Conservation (phyloP, 1,140 invertebrate genomes). For the Papilio dardanus region DNA sequence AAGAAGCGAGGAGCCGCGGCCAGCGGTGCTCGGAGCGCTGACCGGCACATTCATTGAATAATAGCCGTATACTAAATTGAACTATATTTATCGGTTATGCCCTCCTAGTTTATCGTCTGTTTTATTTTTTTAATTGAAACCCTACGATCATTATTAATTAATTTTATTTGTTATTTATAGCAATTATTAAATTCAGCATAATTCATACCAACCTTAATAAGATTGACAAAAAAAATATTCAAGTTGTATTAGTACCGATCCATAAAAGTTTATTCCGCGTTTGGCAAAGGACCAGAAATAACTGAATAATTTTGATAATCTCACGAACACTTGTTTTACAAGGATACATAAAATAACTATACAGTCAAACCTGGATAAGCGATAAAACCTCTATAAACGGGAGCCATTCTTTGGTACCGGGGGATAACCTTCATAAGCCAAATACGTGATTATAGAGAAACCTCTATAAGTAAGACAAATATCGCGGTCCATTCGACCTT, state of each 20-base stretch:
- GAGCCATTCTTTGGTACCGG: too few relatives aligned
- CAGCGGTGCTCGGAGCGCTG: slow-evolving; percentile 16
- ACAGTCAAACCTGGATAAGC: not conserved
- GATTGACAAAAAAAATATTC: too few relatives aligned
- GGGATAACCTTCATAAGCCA: too few relatives aligned
- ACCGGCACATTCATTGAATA: slow-evolving; percentile 29
- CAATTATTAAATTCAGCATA: too few relatives aligned
- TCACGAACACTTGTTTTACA: not conserved
- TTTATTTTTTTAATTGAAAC: not conserved
- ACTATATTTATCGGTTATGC: slow-evolving; percentile 22
- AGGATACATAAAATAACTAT: not conserved
- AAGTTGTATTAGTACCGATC: not conserved
- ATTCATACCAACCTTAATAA: too few relatives aligned
- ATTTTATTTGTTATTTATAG: too few relatives aligned
- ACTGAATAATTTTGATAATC: not conserved
- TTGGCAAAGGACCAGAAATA: not conserved
- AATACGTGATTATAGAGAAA: too few relatives aligned
- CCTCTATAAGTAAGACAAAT: too few relatives aligned
- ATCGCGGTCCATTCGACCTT: too few relatives aligned
- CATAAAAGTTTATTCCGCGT: not conserved
- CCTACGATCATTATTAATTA: not conserved
- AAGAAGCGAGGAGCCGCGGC: slow-evolving; percentile 2
- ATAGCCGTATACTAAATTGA: slow-evolving; percentile 22
- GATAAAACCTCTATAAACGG: too few relatives aligned
- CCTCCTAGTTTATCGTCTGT: slow-evolving; percentile 8